phyloP scores from a whole-genome alignment of 2,888 invertebrate genomes.

The Heliconius cydno region DNA sequence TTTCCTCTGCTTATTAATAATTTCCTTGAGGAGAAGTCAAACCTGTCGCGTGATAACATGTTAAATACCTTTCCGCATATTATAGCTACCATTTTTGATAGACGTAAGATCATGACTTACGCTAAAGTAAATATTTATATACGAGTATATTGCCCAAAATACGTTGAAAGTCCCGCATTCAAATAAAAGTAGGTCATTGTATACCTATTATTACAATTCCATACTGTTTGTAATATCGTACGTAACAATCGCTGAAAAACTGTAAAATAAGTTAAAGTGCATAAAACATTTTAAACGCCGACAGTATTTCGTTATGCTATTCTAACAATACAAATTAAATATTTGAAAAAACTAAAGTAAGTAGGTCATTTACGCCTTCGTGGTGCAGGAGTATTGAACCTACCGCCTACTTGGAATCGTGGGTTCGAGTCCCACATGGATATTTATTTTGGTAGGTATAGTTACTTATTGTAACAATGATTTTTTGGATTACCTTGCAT shows the following conservation, averaged over 20 bases:
- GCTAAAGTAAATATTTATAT: neutral
- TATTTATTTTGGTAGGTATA: neutral
- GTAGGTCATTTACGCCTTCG: conserved; percentile 1
- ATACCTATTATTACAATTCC: neutral
- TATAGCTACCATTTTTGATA: neutral
- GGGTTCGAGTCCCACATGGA: neutral
- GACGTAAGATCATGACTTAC: neutral
- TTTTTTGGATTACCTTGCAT: no score
- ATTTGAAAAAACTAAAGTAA: conserved; percentile 11
- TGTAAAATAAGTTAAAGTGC: conserved; percentile 8
- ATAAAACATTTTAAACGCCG: conserved; percentile 5
- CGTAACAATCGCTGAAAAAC: conserved; percentile 21
- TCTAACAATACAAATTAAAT: conserved; percentile 11
- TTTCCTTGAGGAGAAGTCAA: no score
- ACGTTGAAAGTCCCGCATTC: neutral
- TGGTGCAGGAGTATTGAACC: neutral
- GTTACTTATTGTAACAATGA: no score
- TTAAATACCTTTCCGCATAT: neutral
- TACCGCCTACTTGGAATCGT: neutral
- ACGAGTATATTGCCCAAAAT: neutral
- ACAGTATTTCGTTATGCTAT: conserved; percentile 10
- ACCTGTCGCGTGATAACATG: neutral
- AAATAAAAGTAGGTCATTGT: conserved; percentile 1
- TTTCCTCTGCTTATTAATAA: no score
- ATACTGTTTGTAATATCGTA: conserved; percentile 9